A percentile compares a stretch with the other conserved stretches of the same genome.
phyloP scores from a whole-genome alignment of 2,888 invertebrate genomes.

The Cylloceria caligata region DNA sequence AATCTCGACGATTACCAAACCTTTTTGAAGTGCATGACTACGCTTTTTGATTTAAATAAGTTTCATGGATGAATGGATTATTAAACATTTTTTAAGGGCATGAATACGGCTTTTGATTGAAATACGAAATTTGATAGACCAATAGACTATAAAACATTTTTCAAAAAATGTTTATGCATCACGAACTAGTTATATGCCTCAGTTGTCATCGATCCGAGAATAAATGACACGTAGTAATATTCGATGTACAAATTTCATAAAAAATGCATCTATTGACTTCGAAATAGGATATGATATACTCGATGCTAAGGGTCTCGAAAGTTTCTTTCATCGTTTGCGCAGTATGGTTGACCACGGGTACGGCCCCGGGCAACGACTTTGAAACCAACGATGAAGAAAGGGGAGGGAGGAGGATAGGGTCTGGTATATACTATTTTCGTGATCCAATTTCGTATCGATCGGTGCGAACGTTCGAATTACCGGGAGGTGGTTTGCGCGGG shows the following conservation, averaged over 20 bases:
- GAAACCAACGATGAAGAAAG: conserved; percentile 2
- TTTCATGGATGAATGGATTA: too few species aligned
- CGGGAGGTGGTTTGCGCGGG: conserved; percentile 35
- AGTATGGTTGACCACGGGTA: conserved; percentile 17
- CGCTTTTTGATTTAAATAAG: too few species aligned
- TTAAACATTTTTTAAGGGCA: too few species aligned
- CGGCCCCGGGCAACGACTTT: conserved; percentile 38
- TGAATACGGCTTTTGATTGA: too few species aligned
- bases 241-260: not conserved
- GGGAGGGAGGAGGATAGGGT: not conserved
- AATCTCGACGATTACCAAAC: too few species aligned
- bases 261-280: conserved; percentile 1
- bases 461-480: conserved; percentile 61
- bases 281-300: not conserved
- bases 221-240: not conserved
- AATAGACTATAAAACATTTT: too few species aligned
- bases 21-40: too few species aligned
- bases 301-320: not conserved
- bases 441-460: conserved; percentile 68
- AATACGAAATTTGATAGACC: too few species aligned
- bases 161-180: too few species aligned
- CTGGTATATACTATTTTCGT: conserved; percentile 56
- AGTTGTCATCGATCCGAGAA: too few species aligned
- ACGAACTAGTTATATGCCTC: too few species aligned
- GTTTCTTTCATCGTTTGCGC: conserved; percentile 27